Evolutionary conservation across 2,113 vertebrate species (phyloP).

Genomic region (Larimichthys polyactis): DNA sequence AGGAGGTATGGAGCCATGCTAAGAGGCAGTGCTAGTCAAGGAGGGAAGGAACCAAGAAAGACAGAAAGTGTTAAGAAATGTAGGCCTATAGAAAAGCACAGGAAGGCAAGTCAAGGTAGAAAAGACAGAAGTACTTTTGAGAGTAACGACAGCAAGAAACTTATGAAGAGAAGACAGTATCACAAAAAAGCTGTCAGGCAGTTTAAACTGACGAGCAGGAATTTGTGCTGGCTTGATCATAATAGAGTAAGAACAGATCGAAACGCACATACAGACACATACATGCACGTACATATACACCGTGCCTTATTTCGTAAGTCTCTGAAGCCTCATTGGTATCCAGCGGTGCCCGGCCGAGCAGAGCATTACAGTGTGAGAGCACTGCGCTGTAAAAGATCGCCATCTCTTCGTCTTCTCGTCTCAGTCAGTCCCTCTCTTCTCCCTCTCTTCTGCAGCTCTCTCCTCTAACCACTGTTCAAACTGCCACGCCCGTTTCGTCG

Average conservation of each 20-base stretch:
- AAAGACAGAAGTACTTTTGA: constrained; percentile 42
- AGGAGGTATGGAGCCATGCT: constrained; percentile 47
- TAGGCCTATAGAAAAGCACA: constrained; percentile 35
- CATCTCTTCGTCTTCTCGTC: constrained; percentile 30
- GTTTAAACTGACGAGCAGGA: constrained; percentile 44
- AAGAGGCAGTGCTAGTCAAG: constrained; percentile 48
- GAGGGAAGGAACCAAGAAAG: constrained; percentile 7
- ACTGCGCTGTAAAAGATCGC: constrained; percentile 15
- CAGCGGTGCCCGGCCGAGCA: constrained; percentile 19
- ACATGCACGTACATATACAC: constrained; percentile 69
- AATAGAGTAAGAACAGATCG: constrained; percentile 49
- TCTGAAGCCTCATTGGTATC: constrained; percentile 49
- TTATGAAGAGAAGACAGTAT: constrained; percentile 27
- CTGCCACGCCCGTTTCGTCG: constrained; percentile 20
- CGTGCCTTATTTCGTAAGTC: constrained; percentile 27
- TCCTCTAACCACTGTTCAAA: constrained; percentile 13
- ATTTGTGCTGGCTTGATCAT: constrained; percentile 64
- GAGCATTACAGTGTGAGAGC: background rate
- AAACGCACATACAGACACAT: constrained; percentile 64
- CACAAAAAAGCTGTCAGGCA: constrained; percentile 37
- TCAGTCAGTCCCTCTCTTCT: constrained; percentile 15
- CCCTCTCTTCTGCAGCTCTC: constrained; percentile 38
- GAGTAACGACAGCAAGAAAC: constrained; percentile 33
- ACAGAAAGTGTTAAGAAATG: constrained; percentile 25
- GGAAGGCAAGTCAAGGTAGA: constrained; percentile 57